Conservation (phyloP, 2,888 invertebrate genomes). For the Agapetus fuscipes region DNA sequence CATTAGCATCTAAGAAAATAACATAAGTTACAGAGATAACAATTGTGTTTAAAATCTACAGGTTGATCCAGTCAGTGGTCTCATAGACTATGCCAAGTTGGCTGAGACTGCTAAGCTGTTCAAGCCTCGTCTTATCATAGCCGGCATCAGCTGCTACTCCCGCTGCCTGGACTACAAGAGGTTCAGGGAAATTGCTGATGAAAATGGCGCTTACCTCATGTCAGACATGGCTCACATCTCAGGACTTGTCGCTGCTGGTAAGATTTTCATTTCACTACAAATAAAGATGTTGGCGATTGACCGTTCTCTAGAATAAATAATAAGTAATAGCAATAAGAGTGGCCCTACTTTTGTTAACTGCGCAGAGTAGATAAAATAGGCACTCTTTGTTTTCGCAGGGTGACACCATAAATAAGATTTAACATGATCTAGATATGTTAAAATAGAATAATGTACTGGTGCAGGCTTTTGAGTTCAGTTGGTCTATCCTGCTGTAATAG, state of each 20-base stretch:
- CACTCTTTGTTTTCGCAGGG: too few species aligned
- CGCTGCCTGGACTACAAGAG: conserved; percentile 84
- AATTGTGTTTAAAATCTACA: conserved; percentile 22
- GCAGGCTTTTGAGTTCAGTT: too few species aligned
- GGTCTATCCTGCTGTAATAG: too few species aligned
- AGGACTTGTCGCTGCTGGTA: conserved; percentile 81
- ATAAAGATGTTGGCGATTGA: too few species aligned
- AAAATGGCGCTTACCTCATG: conserved; percentile 77
- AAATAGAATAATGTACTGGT: too few species aligned
- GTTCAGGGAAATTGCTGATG: conserved; percentile 75
- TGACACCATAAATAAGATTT: too few species aligned
- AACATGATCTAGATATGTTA: too few species aligned
- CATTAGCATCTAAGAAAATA: too few species aligned
- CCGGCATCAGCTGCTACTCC: conserved; percentile 91
- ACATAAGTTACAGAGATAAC: background rate
- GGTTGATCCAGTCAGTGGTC: conserved; percentile 67
- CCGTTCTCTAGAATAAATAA: too few species aligned
- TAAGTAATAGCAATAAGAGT: too few species aligned
- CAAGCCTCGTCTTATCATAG: conserved; percentile 87
- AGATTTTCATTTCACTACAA: conserved; percentile 2
- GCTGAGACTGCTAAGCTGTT: conserved; percentile 75
- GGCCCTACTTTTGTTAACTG: too few species aligned
- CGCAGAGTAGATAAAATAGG: too few species aligned
- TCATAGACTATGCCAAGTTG: conserved; percentile 88
- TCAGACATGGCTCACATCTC: conserved; percentile 96